These are phyloP conservation scores for Telmatochromis sp. DNA, from an alignment of 2,113 vertebrate genomes.

Conservation along the genomic window DNA sequence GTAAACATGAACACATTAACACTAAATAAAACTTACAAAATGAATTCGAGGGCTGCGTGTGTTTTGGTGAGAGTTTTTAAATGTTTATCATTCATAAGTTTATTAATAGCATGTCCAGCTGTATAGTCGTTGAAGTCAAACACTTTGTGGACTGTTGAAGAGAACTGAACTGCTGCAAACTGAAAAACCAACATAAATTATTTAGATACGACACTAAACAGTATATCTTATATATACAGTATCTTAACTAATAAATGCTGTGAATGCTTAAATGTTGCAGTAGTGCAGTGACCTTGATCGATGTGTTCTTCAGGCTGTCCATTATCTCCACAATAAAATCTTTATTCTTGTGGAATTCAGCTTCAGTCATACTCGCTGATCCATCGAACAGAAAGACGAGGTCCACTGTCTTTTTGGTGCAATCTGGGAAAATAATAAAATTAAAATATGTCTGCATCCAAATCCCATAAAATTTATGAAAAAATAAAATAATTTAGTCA, in stretches of 20 bases:
- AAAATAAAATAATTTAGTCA: neutral
- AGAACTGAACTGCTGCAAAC: conserved; percentile 80
- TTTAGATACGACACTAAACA: neutral
- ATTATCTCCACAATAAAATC: conserved; percentile 74
- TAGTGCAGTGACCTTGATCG: conserved; percentile 66
- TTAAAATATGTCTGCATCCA: accelerated
- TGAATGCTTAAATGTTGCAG: neutral
- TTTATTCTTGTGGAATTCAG: conserved; percentile 67
- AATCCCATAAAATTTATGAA: neutral
- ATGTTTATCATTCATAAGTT: conserved; percentile 21
- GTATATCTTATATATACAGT: neutral
- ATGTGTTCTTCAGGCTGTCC: conserved; percentile 57
- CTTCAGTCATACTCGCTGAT: conserved; percentile 51
- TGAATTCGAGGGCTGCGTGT: conserved; percentile 55
- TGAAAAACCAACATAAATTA: neutral
- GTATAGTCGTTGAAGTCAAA: conserved; percentile 72
- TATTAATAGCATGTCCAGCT: neutral
- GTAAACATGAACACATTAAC: neutral
- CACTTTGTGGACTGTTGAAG: neutral
- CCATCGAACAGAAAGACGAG: conserved; percentile 83
- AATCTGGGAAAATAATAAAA: conserved; percentile 54
- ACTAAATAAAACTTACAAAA: conserved; percentile 64
- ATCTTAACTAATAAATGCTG: neutral
- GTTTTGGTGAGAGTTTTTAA: conserved; percentile 64
- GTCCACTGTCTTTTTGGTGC: conserved; percentile 72